Evolutionary conservation across 2,797 vertebrate genomes (phyloP).

Genomic region (Fistularia commersonii): DNA sequence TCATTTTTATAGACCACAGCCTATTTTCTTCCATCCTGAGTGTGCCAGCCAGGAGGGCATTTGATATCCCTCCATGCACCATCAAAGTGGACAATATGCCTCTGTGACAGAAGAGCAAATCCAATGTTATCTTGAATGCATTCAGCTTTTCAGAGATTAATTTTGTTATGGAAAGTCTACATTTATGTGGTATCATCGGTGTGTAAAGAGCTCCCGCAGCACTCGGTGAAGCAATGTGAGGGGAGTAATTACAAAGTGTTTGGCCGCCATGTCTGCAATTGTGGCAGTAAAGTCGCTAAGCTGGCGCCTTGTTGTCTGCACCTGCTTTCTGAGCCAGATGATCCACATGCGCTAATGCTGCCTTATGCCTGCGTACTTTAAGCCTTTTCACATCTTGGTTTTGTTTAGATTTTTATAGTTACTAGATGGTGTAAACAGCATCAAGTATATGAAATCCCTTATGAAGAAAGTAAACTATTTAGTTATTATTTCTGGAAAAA

Average conservation of each 20-base stretch:
- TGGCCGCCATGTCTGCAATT: slow-evolving; percentile 10
- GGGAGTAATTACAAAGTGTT: slow-evolving; percentile 51
- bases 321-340: not conserved
- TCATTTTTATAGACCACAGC: slow-evolving; percentile 90
- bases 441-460: too few relatives aligned
- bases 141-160: slow-evolving; percentile 84
- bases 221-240: slow-evolving; percentile 26
- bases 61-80: slow-evolving; percentile 88
- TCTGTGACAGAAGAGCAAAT: slow-evolving; percentile 75
- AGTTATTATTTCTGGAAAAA: too few relatives aligned
- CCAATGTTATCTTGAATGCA: slow-evolving; percentile 78
- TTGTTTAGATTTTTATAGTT: slow-evolving; percentile 1
- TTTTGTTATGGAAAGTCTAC: slow-evolving; percentile 80
- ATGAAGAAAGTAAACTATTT: too few relatives aligned
- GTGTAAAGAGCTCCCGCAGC: slow-evolving; percentile 39
- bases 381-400: not conserved
- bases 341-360: not conserved
- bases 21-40: slow-evolving; percentile 90
- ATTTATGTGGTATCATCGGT: slow-evolving; percentile 60
- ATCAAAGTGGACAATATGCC: slow-evolving; percentile 91
- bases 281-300: slow-evolving; percentile 9
- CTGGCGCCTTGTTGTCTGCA: slow-evolving; percentile 11
- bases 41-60: slow-evolving; percentile 84
- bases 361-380: not conserved
- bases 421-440: not conserved